Evolutionary conservation across 2,797 vertebrate genomes (phyloP), one percentile per base, ranked within the genome.

Genomic region (Sebastes taczanowskii): DNA sequence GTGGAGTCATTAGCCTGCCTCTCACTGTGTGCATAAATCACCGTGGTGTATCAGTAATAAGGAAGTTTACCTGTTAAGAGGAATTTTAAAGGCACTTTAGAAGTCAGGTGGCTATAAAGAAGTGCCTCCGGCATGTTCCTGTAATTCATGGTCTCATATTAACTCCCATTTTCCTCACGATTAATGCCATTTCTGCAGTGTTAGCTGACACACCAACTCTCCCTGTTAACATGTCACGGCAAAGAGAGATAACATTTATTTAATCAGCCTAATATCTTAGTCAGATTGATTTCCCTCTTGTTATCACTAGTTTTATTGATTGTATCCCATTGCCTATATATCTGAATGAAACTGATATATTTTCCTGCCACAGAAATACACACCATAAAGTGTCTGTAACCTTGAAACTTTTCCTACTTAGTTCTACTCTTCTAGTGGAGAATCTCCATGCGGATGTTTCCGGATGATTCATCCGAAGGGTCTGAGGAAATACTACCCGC

Each of bases 141-240:
- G 84, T 94, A 93, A 94, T 89, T 84, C 89, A 89, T 90, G 80
- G 93, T 95, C 88, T 93, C 78, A 93, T 86, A 96, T 96, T 95
- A 95, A 96, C 95, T 94, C 88, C 61, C 53, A 89, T 87, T 89
- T 91, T 84, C 74, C 83, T 85, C 83, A 87, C 75, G 77, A 81
- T 87, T 89, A 79, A 32, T 25, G 53, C 72, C 34, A 61, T 83
- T 91, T 73, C 49, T 70, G 18, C 72, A 74, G 27, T 22, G 70
- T 27, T 75, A 56, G 38, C 59, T 18, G 58, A 60, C 63, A 56
- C 20, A 38, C 7, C 49, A 77, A 77, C 55, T 35, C 76, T 77
- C 13, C 25, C 23, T 78, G 65, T 71, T 29, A 52, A 62, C 70
- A 61, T 27, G 59, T 80, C 72, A 32, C 52, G 6, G 20, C 53